Evolutionary conservation across 2,113 vertebrate genomes (phyloP).

Genomic region (Nyctereutes procyonoides): DNA sequence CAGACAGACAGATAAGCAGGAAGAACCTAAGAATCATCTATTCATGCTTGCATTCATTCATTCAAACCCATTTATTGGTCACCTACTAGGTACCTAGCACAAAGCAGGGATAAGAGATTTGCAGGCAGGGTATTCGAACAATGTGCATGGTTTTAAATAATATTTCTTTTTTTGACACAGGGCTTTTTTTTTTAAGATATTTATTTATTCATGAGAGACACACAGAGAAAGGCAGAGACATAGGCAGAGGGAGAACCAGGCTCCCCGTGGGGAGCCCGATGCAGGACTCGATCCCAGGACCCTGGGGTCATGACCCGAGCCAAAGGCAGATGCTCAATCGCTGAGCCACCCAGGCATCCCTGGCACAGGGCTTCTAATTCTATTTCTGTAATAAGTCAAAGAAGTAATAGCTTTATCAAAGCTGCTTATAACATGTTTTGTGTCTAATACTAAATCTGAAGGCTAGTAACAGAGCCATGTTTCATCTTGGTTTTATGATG

Average conservation of each 20-base stretch:
- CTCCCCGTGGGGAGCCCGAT: too few relatives aligned
- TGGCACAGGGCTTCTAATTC: background rate
- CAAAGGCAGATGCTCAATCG: too few relatives aligned
- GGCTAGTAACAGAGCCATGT: background rate
- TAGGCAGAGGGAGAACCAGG: too few relatives aligned
- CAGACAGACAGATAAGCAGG: background rate
- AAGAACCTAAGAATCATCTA: background rate
- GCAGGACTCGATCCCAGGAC: too few relatives aligned
- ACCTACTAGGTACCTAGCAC: background rate
- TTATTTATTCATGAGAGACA: too few relatives aligned
- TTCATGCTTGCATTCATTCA: background rate
- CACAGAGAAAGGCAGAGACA: too few relatives aligned
- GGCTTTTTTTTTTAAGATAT: background rate
- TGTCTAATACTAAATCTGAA: background rate
- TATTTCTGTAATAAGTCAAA: background rate
- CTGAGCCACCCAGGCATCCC: too few relatives aligned
- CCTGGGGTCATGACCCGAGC: too few relatives aligned
- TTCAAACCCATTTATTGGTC: background rate
- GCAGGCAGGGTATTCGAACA: background rate
- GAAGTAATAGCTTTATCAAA: background rate
- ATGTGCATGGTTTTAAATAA: background rate
- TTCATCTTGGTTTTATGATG: background rate
- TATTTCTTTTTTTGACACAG: background rate
- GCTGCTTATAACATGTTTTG: background rate
- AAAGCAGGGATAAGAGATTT: background rate